Base-by-base conservation (phyloP, 2,797 vertebrate species). In the Acipenser ruthenus region DNA sequence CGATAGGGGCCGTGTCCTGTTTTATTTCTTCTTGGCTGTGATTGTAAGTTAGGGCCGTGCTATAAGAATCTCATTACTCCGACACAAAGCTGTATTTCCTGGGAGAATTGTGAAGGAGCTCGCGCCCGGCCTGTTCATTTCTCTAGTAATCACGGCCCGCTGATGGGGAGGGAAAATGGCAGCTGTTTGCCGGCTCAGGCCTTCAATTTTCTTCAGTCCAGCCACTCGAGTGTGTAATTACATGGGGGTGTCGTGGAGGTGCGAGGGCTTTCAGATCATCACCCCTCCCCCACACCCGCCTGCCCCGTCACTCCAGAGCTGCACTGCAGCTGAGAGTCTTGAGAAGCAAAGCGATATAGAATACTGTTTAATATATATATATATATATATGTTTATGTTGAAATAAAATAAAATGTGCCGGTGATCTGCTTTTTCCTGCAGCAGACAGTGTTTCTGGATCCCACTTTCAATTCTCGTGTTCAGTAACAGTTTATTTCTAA, bases 141-240 rank as follows among this genome's bases (percentile, higher is more conserved):
- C 89, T 91, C 85, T 90, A 91, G 92, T 89, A 94, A 93, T 97
- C 95, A 95, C 68, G 83, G 84, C 85, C 89, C 86, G 81, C 90
- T 98, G 95, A 96, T 96, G 93, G 94, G 93, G 93, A 94, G 93
- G 93, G 91, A 95, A 94, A 91, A 91, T 93, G 93, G 93, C 94
- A 97, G 95, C 94, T 98, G 96, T 93, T 95, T 88, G 88, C 90
- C 90, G 88, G 92, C 91, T 93, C 93, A 95, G 93, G 91, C 94
- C 93, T 95, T 96, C 94, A 96, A 94, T 95, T 93, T 91, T 89
- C 91, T 91, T 90, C 89, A 94, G 95, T 93, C 95, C 94, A 93
- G 93, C 92, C 95, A 97, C 92, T 99, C 93, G 93, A 98, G 94
- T 97, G 95, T 99, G 95, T 99, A 98, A 99, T 99, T 99, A 98